Conservation (phyloP, 2,888 invertebrate genomes). For the Xanthia togata region DNA sequence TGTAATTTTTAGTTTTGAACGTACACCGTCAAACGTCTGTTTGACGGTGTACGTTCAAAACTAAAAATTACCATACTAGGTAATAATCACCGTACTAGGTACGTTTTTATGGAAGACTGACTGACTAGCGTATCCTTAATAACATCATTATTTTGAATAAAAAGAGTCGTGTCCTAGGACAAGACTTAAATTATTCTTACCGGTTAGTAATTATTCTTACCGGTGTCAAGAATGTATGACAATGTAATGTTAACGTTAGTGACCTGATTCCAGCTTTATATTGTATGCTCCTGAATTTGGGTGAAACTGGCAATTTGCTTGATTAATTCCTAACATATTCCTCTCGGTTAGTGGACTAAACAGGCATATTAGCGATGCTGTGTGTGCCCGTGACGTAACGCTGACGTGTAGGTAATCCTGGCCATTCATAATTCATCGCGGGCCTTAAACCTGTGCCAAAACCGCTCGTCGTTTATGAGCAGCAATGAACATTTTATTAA, state of each 20-base stretch:
- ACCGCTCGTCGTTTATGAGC: slow-evolving; percentile 51
- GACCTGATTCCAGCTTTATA: slow-evolving; percentile 18
- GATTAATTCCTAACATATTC: slow-evolving; percentile 55
- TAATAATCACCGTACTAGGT: too few relatives aligned
- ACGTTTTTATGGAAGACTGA: too few relatives aligned
- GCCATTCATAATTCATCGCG: slow-evolving; percentile 57
- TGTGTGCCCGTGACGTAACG: slow-evolving; percentile 50
- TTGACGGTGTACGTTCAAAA: too few relatives aligned
- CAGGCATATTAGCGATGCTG: slow-evolving; percentile 54
- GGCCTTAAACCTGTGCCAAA: slow-evolving; percentile 52
- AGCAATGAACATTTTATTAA: slow-evolving; percentile 65
- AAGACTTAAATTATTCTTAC: not conserved
- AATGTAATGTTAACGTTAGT: not conserved
- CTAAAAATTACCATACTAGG: too few relatives aligned
- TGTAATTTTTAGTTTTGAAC: too few relatives aligned
- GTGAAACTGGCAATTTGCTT: slow-evolving; percentile 29
- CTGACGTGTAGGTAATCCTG: slow-evolving; percentile 53
- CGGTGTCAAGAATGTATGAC: not conserved
- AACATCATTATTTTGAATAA: not conserved
- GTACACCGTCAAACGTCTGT: too few relatives aligned
- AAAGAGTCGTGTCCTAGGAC: not conserved
- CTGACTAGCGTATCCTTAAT: too few relatives aligned
- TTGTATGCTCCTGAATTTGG: not conserved
- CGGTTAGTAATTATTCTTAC: too few relatives aligned
- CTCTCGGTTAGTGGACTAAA: slow-evolving; percentile 41